Evolutionary conservation across 2,113 vertebrate genomes (phyloP).

Genomic region (Toxotes chatareus): DNA sequence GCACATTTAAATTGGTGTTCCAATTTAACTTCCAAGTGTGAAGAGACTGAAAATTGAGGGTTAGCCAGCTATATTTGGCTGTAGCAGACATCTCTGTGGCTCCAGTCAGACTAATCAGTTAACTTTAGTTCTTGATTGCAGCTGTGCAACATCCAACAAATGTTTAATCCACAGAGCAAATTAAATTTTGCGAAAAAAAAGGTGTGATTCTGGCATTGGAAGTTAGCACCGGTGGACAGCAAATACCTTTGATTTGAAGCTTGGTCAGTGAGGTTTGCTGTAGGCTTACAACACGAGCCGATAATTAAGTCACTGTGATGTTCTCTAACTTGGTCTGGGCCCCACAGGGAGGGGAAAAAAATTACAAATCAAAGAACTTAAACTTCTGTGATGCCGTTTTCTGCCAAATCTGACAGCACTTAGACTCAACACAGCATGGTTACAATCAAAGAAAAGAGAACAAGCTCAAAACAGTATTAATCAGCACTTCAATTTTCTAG

Average conservation of each 20-base stretch:
- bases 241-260: not conserved
- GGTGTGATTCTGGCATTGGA: not conserved
- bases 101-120: not conserved
- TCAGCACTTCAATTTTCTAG: not conserved
- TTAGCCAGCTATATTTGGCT: not conserved
- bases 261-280: not conserved
- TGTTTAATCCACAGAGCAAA: not conserved
- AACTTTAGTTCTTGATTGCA: not conserved
- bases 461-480: not conserved
- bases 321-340: not conserved
- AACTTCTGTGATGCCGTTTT: not conserved
- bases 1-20: constrained; percentile 34
- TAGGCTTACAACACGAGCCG: not conserved
- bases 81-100: not conserved
- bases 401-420: not conserved
- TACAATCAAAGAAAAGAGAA: not conserved
- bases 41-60: not conserved
- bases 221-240: not conserved
- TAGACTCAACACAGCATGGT: not conserved
- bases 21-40: constrained; percentile 26
- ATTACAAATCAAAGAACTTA: not conserved
- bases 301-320: not conserved
- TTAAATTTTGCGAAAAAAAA: not conserved
- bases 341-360: not conserved
- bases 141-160: not conserved